A percentile compares a stretch with the other conserved stretches of the same genome.
These are phyloP conservation scores for Paraescarpia echinospica DNA, from an alignment of 1,140 invertebrate species.

Conservation along the genomic window DNA sequence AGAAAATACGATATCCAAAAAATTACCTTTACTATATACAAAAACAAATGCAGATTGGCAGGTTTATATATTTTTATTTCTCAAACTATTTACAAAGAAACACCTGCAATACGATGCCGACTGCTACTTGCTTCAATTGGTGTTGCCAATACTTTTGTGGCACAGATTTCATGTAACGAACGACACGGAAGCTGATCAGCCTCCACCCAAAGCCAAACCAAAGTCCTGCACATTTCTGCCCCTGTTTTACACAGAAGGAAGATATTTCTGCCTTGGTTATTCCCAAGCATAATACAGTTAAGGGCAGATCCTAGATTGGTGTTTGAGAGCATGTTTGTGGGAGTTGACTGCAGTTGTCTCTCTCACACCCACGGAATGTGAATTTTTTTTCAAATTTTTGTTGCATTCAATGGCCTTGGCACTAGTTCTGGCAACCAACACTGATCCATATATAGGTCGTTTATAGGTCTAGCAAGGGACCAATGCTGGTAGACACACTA, in stretches of 20 bases:
- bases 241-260: neutral
- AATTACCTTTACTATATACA: too few species aligned
- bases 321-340: neutral
- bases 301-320: neutral
- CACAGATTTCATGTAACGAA: neutral
- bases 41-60: neutral
- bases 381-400: neutral
- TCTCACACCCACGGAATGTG: neutral
- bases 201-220: neutral
- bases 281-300: neutral
- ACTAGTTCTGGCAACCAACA: too few species aligned
- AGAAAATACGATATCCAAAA: too few species aligned
- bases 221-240: neutral
- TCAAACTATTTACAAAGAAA: conserved; percentile 6
- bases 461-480: too few species aligned
- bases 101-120: neutral
- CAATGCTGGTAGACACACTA: too few species aligned
- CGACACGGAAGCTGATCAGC: too few species aligned
- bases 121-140: neutral
- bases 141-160: neutral
- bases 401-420: too few species aligned
- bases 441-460: too few species aligned
- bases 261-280: neutral
- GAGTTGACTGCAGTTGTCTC: neutral
- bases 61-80: neutral